Evolutionary conservation across 2,888 invertebrate species (phyloP), one percentile per base, ranked within the genome.

Genomic region (Megaustenia siamemsis): DNA sequence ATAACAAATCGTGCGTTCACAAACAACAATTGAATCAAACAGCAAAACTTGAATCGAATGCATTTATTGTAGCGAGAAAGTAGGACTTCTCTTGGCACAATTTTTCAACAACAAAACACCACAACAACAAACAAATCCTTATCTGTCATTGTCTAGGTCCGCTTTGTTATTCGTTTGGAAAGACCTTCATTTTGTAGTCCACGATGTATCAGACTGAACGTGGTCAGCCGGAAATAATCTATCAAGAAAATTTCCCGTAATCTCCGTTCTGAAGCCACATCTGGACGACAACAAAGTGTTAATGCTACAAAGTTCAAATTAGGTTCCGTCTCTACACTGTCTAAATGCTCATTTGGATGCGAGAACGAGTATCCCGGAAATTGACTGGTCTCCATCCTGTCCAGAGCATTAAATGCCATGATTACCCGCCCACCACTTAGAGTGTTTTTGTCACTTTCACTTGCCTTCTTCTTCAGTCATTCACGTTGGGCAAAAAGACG

Each of bases 321-420:
- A 28, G 45, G 21, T 45, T 43, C 10, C n/a, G 21, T 35, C n/a
- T 12, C 28, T 45, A 28, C 45, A 6, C 69, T 43, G 69, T 28
- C 71, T 73, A 73, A 73, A 73, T 45, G 71, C 71, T 73, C 71
- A 73, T 73, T 73, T 45, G 71, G 45, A 73, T 73, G 71, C 71
- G 45, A 6, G 28, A 43, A 32, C 43, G 71, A 28, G 45, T 73
- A 1, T 45, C 45, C 71, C 21, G 71, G 71, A 73, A 45, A 73
- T 73, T 73, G 45, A 73, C 71, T 28, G 28, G 71, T 43, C 71
- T 43, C 71, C 28, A 45, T 73, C 45, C 45, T 73, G 71, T 43
- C 45, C 0, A 28, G n/a, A 73, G 71, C 68, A 38, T 35, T 68
- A 68, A 68, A 68, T 35, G 12, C 10, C 35, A 68, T 38, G 8